Evolutionary conservation across 2,113 vertebrate genomes (phyloP).

Genomic region (Corythornis vintsioides): DNA sequence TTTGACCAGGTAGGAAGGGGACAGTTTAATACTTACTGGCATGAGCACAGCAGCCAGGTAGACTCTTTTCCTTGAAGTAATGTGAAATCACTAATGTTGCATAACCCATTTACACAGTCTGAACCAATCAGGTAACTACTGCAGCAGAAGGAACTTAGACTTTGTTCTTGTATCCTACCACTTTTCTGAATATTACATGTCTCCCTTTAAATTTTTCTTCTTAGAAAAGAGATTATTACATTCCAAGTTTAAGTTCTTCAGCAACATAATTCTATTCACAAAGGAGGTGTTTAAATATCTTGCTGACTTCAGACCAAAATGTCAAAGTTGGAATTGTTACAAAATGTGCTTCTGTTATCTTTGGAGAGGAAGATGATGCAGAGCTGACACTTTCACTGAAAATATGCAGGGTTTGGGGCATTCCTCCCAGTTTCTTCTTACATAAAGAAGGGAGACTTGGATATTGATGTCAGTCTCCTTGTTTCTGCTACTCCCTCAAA

Average conservation of each 20-base stretch:
- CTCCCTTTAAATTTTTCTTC: background rate
- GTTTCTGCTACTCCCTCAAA: background rate
- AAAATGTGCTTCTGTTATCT: background rate
- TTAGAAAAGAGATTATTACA: background rate
- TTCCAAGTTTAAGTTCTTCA: background rate
- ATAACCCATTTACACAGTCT: background rate
- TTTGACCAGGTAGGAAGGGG: background rate
- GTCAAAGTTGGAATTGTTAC: background rate
- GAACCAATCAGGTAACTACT: background rate
- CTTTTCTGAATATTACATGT: background rate
- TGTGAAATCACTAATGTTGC: background rate
- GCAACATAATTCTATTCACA: background rate
- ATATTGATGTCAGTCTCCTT: background rate
- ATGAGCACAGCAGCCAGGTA: background rate
- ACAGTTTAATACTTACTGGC: background rate
- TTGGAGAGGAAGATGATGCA: background rate
- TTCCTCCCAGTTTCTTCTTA: background rate
- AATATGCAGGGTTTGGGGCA: background rate
- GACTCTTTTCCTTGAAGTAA: background rate
- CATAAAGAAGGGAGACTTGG: background rate
- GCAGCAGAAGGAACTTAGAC: background rate
- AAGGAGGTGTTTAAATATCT: constrained; percentile 4
- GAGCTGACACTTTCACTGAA: background rate
- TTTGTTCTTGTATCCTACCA: background rate
- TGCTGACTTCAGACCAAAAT: background rate